Percentiles rank a stretch among this genome's conserved stretches.
phyloP scores from a whole-genome alignment of 2,113 vertebrate genomes.

The Triplophysa rosa region DNA sequence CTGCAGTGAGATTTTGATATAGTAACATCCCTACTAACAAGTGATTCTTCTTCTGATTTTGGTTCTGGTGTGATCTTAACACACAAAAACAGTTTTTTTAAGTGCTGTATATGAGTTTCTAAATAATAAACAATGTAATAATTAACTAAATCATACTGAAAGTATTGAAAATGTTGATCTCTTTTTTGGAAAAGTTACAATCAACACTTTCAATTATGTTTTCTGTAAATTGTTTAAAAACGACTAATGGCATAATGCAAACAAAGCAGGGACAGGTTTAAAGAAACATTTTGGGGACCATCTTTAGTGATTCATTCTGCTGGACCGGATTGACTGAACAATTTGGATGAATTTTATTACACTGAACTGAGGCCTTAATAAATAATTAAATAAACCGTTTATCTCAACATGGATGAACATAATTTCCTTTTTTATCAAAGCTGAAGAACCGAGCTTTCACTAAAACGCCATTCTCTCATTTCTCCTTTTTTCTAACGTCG shows the following conservation, averaged over 20 bases:
- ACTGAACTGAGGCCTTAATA: conserved; percentile 21
- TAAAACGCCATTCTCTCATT: conserved; percentile 52
- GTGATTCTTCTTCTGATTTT: too few relatives aligned
- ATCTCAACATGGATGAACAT: conserved; percentile 43
- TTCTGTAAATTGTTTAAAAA: not conserved
- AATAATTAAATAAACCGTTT: conserved; percentile 45
- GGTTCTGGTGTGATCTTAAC: too few relatives aligned
- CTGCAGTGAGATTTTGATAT: too few relatives aligned
- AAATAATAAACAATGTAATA: too few relatives aligned
- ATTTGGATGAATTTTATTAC: conserved; percentile 6
- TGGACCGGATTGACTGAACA: not conserved
- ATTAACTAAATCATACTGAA: too few relatives aligned
- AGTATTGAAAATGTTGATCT: not conserved
- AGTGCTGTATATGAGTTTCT: too few relatives aligned
- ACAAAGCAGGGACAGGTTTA: not conserved
- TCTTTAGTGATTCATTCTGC: not conserved
- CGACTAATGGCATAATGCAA: not conserved
- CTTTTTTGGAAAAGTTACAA: not conserved
- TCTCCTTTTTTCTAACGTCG: conserved; percentile 46
- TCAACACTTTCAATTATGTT: not conserved
- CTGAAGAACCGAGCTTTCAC: conserved; percentile 25
- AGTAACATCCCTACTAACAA: too few relatives aligned
- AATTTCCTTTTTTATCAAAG: conserved; percentile 41
- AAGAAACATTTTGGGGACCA: not conserved
- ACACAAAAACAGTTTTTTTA: too few relatives aligned